Conservation (phyloP, 1,140 invertebrate genomes). For the Tigriopus japonicus region DNA sequence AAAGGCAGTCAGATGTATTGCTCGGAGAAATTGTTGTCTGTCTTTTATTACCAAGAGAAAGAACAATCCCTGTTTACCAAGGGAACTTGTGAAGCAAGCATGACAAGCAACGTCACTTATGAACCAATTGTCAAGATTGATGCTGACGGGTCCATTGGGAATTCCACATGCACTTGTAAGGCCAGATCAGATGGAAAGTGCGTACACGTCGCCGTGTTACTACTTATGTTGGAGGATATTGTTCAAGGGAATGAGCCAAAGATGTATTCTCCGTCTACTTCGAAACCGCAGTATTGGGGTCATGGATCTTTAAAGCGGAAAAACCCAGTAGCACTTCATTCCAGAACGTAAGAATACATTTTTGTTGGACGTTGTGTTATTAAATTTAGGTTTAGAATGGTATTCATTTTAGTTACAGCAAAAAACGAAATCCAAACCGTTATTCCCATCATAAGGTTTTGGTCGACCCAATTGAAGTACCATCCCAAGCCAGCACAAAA, state of each 20-base stretch:
- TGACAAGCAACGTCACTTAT: background rate
- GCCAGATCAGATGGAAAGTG: background rate
- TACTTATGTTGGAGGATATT: background rate
- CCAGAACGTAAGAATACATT: background rate
- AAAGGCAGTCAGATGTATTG: background rate
- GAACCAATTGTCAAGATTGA: background rate
- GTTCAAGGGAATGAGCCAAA: background rate
- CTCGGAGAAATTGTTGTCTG: background rate
- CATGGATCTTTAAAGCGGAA: background rate
- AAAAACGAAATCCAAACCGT: background rate
- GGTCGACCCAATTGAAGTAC: background rate
- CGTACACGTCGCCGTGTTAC: background rate
- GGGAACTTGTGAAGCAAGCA: background rate
- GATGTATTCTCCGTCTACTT: background rate
- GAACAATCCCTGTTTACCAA: background rate
- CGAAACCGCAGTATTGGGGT: background rate
- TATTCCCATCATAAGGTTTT: background rate
- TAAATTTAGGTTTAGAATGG: background rate
- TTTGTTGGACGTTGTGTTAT: background rate
- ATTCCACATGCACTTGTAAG: background rate
- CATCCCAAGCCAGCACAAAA: background rate
- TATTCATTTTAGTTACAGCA: background rate
- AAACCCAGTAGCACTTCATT: background rate
- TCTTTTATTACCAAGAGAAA: background rate
- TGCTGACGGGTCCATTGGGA: background rate